phyloP scores from a whole-genome alignment of 2,797 vertebrate species.

The Tamandua tetradactyla region DNA sequence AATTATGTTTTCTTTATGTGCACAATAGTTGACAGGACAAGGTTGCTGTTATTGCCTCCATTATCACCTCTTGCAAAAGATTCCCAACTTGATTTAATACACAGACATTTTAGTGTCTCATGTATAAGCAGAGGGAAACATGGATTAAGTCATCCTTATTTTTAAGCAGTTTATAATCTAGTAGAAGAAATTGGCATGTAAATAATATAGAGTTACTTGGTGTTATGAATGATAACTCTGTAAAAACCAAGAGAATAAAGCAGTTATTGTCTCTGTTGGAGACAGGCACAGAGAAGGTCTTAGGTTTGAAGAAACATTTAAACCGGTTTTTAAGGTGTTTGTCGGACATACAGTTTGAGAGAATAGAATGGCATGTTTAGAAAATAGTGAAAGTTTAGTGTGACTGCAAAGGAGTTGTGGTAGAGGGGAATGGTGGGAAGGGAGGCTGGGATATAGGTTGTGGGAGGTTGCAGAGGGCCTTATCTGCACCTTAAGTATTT shows the following conservation, averaged over 20 bases:
- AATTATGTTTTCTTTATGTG: background rate
- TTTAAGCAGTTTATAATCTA: background rate
- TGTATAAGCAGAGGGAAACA: background rate
- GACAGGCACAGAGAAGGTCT: background rate
- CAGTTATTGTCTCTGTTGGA: background rate
- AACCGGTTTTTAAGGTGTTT: background rate
- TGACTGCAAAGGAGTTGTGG: background rate
- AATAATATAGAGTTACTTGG: background rate
- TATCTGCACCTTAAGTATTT: background rate
- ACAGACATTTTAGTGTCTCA: constrained; percentile 15
- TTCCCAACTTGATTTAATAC: background rate
- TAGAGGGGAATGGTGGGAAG: background rate
- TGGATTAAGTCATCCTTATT: background rate
- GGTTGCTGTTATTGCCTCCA: background rate
- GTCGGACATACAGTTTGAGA: background rate
- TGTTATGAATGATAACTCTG: background rate
- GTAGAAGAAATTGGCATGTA: too few relatives aligned
- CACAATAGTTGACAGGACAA: background rate
- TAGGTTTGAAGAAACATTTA: background rate
- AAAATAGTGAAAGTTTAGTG: background rate
- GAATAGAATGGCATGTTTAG: background rate
- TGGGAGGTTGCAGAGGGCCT: background rate
- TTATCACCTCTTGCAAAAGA: background rate
- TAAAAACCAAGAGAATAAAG: background rate
- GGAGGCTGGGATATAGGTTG: background rate